phyloP scores from a whole-genome alignment of 2,888 invertebrate species.

The Andrena dorsata region DNA sequence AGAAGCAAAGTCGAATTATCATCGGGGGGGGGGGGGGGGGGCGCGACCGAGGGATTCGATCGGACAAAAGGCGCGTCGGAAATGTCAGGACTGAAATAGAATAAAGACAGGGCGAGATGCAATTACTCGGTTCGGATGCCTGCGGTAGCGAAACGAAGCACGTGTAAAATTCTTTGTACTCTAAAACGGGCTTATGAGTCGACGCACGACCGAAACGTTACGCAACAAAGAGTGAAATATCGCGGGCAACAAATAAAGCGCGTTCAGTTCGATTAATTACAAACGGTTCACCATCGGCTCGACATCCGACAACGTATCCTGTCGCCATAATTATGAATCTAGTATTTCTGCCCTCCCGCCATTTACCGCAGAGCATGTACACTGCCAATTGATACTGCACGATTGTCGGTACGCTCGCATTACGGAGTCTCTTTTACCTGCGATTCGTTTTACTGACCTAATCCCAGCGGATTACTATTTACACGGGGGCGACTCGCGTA shows the following conservation, averaged over 20 bases:
- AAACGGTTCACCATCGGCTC: not conserved
- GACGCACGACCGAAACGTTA: constrained; percentile 42
- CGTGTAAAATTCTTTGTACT: constrained; percentile 63
- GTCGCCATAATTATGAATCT: not conserved
- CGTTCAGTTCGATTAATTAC: constrained; percentile 14
- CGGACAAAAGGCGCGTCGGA: constrained; percentile 14
- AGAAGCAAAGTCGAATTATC: not conserved
- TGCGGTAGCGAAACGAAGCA: constrained; percentile 45
- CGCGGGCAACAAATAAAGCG: constrained; percentile 51
- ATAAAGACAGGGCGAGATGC: constrained; percentile 27
- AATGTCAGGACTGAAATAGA: constrained; percentile 55
- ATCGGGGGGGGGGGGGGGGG: not conserved
- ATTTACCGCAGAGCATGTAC: not conserved
- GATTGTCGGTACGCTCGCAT: not conserved
- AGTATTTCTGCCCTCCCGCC: too few relatives aligned
- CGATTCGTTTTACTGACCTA: constrained; percentile 18
- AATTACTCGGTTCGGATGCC: constrained; percentile 52
- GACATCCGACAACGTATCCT: not conserved
- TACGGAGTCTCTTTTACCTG: constrained; percentile 1
- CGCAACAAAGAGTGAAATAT: constrained; percentile 57
- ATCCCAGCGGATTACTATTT: constrained; percentile 28
- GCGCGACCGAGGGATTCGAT: not conserved
- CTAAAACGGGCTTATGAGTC: constrained; percentile 62
- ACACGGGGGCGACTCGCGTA: constrained; percentile 33
- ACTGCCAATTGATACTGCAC: not conserved